Evolutionary conservation across 1,140 invertebrate species (phyloP).

Genomic region (Diorhabda sublineata): DNA sequence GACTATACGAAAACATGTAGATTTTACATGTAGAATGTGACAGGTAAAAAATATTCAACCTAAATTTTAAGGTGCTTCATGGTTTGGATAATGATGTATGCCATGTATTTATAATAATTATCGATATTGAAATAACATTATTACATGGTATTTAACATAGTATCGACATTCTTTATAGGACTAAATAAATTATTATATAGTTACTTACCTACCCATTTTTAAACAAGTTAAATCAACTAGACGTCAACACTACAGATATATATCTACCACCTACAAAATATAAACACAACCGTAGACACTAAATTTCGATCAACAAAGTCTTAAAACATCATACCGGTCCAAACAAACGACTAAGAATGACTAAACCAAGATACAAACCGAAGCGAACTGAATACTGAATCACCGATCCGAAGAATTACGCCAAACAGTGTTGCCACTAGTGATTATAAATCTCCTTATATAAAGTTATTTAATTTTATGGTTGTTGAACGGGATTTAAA

Average conservation of each 20-base stretch:
- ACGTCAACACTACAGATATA: background rate
- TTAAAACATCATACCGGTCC: background rate
- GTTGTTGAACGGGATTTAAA: too few species aligned
- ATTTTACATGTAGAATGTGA: background rate
- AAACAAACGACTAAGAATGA: background rate
- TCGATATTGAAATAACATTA: too few species aligned
- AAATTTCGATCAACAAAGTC: background rate
- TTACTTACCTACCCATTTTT: background rate
- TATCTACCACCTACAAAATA: background rate
- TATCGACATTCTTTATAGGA: too few species aligned
- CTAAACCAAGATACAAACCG: background rate
- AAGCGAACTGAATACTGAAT: background rate
- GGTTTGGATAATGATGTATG: too few species aligned
- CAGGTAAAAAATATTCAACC: background rate
- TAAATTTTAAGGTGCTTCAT: too few species aligned
- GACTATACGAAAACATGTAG: background rate
- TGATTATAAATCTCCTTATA: too few species aligned
- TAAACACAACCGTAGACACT: background rate
- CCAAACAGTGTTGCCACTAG: background rate
- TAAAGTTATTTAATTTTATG: too few species aligned
- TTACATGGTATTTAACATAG: too few species aligned
- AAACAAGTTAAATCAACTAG: background rate
- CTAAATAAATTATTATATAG: background rate
- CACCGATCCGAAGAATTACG: background rate
- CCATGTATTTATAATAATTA: too few species aligned